Evolutionary conservation across 92 coral and sea anemone species (phyloP), one percentile per base, ranked within the genome.

Genomic region (Phenganax marumi): DNA sequence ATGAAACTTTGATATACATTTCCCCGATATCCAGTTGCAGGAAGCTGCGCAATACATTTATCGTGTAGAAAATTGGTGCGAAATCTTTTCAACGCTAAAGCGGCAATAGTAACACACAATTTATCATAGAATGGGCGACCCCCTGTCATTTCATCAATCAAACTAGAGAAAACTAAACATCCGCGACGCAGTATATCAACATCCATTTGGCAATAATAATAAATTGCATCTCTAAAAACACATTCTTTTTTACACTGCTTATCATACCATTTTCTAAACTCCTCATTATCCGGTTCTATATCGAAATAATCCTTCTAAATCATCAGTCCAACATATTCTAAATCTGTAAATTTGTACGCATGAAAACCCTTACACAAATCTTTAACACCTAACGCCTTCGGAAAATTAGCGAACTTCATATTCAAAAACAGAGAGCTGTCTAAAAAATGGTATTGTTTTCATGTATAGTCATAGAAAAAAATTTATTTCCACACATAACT

Each of bases 201-300:
- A 77, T 77, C 82, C 39, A 21, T 22, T 17, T 49, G 5, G 58
- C 82, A 77, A 63, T 77, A 77, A 77, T 77, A 77, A 77, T 77
- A 77, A 10, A 77, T 55, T 22, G 56, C 70, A 16, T 77, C 50
- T 33, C 70, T 33, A 77, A 77, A 77, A 0, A 77, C 22, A 56
- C 53, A 77, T 55, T 10, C 18, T 18, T 11, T 57, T 0, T 23
- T 5, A 12, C 18, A 10, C 48, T 56, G 39, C 18, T 56, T 49
- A n/a, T 6, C 24, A 54, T 77, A 56, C 82, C 82, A 77, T 24
- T 77, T 77, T 53, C 53, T 33, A 75, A 75, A 75, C 23, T 25
- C 7, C 9, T 50, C 26, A 43, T 75, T 8, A 18, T 12, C 26
- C 43, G 5, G 3, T 33, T 1, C 43, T 33, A 33, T 33, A 54